A percentile compares a stretch with the other conserved stretches of the same genome.
Evolutionary conservation across 1,140 invertebrate species (phyloP).

Genomic region (Panagrolaimus sp.): DNA sequence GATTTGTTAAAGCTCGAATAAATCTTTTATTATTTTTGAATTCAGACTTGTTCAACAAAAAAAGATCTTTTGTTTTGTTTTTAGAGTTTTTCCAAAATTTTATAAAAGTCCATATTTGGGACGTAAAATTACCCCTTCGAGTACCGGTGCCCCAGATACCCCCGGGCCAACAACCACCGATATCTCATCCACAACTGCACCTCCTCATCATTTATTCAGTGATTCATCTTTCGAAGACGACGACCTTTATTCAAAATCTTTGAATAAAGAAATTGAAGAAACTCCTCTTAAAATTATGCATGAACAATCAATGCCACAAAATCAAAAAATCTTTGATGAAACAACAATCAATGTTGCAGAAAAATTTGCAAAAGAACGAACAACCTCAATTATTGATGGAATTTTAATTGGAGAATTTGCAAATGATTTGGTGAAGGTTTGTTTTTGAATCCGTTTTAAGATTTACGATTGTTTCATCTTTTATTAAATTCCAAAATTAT

Average conservation of each 20-base stretch:
- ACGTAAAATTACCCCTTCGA: conserved; percentile 18
- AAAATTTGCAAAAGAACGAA: neutral
- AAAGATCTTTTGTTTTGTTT: conserved; percentile 19
- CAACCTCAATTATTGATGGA: neutral
- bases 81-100: conserved; percentile 63
- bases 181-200: conserved; percentile 14
- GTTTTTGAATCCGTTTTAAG: neutral
- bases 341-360: neutral
- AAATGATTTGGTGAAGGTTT: neutral
- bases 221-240: conserved; percentile 9
- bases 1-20: neutral
- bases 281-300: neutral
- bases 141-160: conserved; percentile 19
- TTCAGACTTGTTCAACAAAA: conserved; percentile 1
- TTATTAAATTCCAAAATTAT: neutral
- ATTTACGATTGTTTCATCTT: no score
- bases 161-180: neutral
- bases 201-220: neutral
- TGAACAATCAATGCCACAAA: neutral
- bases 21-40: neutral
- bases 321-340: neutral
- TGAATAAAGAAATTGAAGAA: neutral
- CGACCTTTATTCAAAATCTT: neutral
- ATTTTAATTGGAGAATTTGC: neutral
- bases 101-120: conserved; percentile 60